Base-by-base conservation (phyloP, 1,140 invertebrate species). In the Linepithema humile region DNA sequence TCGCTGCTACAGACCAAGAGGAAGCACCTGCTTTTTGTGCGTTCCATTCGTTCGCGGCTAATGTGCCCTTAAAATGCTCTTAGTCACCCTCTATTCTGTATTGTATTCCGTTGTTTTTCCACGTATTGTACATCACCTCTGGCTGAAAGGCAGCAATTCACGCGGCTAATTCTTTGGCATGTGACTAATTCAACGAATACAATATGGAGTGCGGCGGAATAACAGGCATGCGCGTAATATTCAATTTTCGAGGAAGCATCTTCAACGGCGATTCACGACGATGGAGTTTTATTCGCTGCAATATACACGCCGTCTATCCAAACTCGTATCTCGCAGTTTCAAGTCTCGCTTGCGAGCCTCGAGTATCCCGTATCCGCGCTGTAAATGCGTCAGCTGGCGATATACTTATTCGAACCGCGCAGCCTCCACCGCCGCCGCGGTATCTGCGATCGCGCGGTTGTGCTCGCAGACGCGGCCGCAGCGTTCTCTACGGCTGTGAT, bases 381-480 rank as follows among this genome's bases (percentile, higher is more conserved):
- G 17, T 26, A 40, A 38, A 67, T 67, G 69, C 86, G 87, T 88
- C 83, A 88, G 73, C 50, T 53, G 65, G 85, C 82, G 78, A 88
- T 88, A 88, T 88, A 88, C 87, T 88, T 88, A 88, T 88, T 88
- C 86, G 82, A 85, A 87, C 60, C 59, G 69, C 60, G 45, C 87
- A 75, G 72, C 48, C 82, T 74, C 74, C 74, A 32, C 73, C 59
- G 65, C 69, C 62, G 40, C 32, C 45, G 65, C 74, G 65, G 53
- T 88, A 88, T 88, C 87, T 88, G 65, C 78, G 83, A 88, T 88
- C 86, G 77, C 72, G 83, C 77, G 83, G 69, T 3, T 15, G 72
- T 77, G 82, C 64, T 43, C 35, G 38, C 26, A 74, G 38, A 17
- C 35, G 67, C 59, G 62, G 53, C 53, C 82, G 26, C 64, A 62